Conservation (phyloP, 2,888 invertebrate genomes). For the Ornithoptera alexandrae region DNA sequence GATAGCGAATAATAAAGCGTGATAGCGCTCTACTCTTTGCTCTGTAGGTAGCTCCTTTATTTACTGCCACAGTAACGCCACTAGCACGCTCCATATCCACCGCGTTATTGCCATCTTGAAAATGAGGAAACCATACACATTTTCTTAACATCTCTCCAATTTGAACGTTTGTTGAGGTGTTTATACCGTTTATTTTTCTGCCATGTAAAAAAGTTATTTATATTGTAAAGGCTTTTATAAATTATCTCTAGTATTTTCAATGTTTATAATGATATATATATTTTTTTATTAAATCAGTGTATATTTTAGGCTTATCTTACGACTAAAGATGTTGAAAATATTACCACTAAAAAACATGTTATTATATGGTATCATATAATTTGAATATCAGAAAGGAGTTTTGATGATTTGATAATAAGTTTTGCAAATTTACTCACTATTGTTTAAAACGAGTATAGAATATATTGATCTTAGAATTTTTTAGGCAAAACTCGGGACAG, state of each 20-base stretch:
- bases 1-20: conserved; percentile 56
- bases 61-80: conserved; percentile 76
- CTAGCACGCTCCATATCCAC: conserved; percentile 74
- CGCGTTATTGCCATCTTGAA: conserved; percentile 77
- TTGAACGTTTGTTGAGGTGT: conserved; percentile 31
- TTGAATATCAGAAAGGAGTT: too few species aligned
- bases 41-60: conserved; percentile 62
- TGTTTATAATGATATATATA: not conserved
- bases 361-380: too few species aligned
- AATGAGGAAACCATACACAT: conserved; percentile 72
- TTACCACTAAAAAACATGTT: too few species aligned
- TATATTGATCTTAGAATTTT: too few species aligned
- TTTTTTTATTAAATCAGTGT: not conserved
- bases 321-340: too few species aligned
- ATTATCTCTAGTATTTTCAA: not conserved
- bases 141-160: conserved; percentile 66
- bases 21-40: conserved; percentile 57
- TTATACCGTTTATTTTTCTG: conserved; percentile 28
- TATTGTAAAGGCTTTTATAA: not conserved
- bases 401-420: too few species aligned
- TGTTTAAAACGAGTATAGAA: too few species aligned
- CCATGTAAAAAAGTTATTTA: not conserved
- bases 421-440: too few species aligned
- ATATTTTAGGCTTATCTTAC: too few species aligned
- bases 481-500: too few species aligned